A percentile compares a stretch with the other conserved stretches of the same genome.
These are phyloP conservation scores for Pachyrhynchus sulphureomaculatus DNA, from an alignment of 1,140 invertebrate genomes.

Conservation along the genomic window DNA sequence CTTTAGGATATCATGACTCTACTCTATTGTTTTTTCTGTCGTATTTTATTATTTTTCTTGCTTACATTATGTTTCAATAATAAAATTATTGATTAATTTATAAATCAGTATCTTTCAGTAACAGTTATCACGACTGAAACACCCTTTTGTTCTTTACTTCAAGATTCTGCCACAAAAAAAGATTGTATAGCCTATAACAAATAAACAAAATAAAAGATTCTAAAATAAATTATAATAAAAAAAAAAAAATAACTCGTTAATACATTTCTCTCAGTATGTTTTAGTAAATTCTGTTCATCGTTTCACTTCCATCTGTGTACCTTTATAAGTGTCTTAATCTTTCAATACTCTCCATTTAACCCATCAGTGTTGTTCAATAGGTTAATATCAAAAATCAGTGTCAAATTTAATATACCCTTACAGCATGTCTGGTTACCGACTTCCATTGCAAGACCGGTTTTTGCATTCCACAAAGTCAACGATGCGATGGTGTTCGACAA, in stretches of 20 bases:
- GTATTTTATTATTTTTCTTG: background rate
- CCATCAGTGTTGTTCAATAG: conserved; percentile 26
- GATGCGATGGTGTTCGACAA: conserved; percentile 74
- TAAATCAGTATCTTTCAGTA: no score
- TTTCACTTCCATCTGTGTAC: no score
- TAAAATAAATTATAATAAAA: no score
- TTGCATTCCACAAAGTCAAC: conserved; percentile 67
- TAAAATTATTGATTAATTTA: no score
- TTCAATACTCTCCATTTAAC: conserved; percentile 21
- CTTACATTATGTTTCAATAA: background rate
- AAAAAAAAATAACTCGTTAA: no score
- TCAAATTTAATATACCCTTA: conserved; percentile 37
- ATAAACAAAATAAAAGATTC: no score
- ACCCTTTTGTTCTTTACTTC: background rate
- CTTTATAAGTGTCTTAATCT: conserved; percentile 18
- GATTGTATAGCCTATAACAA: no score
- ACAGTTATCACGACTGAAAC: background rate
- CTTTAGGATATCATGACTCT: background rate
- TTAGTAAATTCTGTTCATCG: no score
- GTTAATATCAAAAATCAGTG: background rate
- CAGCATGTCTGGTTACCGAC: conserved; percentile 63
- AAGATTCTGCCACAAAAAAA: background rate
- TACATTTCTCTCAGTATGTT: no score
- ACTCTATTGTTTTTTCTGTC: no score
- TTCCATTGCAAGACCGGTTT: conserved; percentile 60